Percentiles rank a stretch among this genome's conserved stretches.
phyloP scores from a whole-genome alignment of 2,113 vertebrate genomes.

The Sphaerodactylus townsendi region DNA sequence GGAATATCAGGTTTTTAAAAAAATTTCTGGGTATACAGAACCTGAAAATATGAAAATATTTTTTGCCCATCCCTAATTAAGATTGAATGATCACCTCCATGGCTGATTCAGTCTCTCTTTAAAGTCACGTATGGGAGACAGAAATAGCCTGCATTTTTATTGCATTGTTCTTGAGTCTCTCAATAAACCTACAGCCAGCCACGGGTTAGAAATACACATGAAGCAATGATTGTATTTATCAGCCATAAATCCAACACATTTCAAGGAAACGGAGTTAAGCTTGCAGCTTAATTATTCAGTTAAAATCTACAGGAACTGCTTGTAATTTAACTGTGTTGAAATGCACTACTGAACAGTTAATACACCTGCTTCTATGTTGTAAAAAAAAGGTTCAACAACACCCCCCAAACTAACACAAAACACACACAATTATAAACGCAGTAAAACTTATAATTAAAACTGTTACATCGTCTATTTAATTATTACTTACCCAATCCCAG shows the following conservation, averaged over 20 bases:
- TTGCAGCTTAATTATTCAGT: neutral
- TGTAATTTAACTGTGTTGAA: neutral
- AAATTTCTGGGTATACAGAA: no score
- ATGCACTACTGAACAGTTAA: neutral
- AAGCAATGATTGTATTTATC: no score
- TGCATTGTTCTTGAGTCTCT: neutral
- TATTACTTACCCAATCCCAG: conserved; percentile 89
- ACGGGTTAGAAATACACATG: neutral
- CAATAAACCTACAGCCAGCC: neutral
- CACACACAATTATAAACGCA: neutral
- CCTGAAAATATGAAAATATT: no score
- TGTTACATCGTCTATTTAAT: neutral
- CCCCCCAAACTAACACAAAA: neutral
- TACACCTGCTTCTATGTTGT: neutral
- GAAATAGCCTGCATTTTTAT: neutral
- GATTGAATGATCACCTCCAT: neutral
- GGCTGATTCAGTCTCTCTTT: neutral
- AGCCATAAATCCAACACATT: neutral
- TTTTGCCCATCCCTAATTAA: no score
- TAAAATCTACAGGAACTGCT: neutral
- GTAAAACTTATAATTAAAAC: neutral
- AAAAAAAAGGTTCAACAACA: neutral
- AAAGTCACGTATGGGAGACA: neutral
- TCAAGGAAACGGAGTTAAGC: neutral
- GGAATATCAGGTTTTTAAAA: no score